Evolutionary conservation across 2,113 vertebrate species (phyloP).

Genomic region (Petroica traversi): DNA sequence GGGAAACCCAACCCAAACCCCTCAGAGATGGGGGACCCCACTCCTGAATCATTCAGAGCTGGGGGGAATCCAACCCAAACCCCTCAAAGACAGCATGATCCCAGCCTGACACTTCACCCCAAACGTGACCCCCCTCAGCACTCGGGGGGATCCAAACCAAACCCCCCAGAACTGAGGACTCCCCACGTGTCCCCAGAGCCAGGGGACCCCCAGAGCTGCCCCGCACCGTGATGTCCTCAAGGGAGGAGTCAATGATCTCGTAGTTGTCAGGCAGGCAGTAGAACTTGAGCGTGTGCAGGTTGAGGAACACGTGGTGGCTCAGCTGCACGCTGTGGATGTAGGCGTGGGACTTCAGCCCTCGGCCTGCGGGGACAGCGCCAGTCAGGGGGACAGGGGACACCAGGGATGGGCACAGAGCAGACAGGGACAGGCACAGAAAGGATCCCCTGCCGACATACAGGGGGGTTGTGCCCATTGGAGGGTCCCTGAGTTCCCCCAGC

Average conservation of each 20-base stretch:
- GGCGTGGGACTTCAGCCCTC: conserved; percentile 95
- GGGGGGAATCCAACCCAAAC: background rate
- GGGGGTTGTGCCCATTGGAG: background rate
- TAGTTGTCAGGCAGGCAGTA: conserved; percentile 98
- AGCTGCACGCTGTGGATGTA: conserved; percentile 98
- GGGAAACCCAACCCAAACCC: background rate
- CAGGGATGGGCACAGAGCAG: too few species aligned
- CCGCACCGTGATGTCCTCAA: conserved; percentile 92
- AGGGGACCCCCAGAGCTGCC: too few species aligned
- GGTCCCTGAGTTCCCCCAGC: too few species aligned
- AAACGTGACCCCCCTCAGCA: background rate
- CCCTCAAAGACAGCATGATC: background rate
- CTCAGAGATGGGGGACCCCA: background rate
- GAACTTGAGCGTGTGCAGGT: conserved; percentile 95
- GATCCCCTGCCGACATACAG: fast-evolving
- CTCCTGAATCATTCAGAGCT: fast-evolving
- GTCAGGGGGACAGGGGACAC: background rate
- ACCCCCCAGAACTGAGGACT: too few species aligned
- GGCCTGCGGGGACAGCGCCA: conserved; percentile 68
- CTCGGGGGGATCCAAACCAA: background rate
- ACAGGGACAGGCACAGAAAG: background rate
- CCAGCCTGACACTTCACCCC: background rate
- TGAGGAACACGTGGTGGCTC: conserved; percentile 95
- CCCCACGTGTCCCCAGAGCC: too few species aligned
- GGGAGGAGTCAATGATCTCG: conserved; percentile 94